phyloP scores from a whole-genome alignment of 1,140 invertebrate species.

The Listronotus oregonensis region DNA sequence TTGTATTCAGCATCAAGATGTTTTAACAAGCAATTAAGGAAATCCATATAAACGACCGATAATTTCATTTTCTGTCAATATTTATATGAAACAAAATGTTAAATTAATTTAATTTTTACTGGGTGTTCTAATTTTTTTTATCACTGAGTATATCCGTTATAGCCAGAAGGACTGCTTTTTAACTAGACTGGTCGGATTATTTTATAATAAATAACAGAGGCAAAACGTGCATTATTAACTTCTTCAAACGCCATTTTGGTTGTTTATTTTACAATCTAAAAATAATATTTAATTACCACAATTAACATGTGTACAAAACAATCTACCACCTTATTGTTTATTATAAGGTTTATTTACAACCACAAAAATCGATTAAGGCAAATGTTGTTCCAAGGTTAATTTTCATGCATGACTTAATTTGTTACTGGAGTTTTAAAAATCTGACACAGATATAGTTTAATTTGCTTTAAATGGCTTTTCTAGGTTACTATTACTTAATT shows the following conservation, averaged over 20 bases:
- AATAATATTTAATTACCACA: constrained; percentile 13
- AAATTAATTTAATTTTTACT: no score
- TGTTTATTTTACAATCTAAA: neutral
- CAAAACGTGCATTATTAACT: constrained; percentile 13
- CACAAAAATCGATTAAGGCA: constrained; percentile 31
- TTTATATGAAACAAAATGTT: no score
- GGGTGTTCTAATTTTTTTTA: no score
- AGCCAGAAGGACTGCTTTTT: no score
- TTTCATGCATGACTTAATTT: constrained; percentile 32
- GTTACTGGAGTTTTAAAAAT: neutral
- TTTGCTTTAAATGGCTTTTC: no score
- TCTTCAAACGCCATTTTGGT: neutral
- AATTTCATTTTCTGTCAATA: no score
- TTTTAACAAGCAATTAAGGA: no score
- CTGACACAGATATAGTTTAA: neutral
- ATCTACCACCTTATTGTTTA: constrained; percentile 26
- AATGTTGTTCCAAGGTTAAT: constrained; percentile 24
- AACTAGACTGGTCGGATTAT: no score
- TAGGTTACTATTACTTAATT: no score
- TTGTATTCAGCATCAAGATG: no score
- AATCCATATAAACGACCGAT: no score
- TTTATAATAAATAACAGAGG: neutral
- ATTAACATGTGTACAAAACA: constrained; percentile 3
- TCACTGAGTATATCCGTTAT: no score
- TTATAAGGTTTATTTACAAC: constrained; percentile 27